These are phyloP conservation scores for Apocheima hispidaria DNA, from an alignment of 2,888 invertebrate genomes.

Conservation along the genomic window DNA sequence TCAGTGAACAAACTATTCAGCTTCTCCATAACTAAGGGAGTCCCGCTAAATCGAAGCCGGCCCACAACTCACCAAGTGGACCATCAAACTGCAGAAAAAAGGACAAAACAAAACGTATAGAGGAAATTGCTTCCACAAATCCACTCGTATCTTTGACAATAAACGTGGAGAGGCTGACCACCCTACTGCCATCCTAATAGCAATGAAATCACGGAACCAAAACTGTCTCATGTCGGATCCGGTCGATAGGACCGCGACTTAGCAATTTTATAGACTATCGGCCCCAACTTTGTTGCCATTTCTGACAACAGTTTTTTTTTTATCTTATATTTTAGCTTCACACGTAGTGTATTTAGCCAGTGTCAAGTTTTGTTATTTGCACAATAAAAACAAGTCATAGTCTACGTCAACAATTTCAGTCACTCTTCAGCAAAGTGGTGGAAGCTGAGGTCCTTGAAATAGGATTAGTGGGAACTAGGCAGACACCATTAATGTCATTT, in stretches of 20 bases:
- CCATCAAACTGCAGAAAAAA: slow-evolving; percentile 85
- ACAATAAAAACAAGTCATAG: too few relatives aligned
- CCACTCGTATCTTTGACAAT: slow-evolving; percentile 86
- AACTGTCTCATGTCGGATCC: slow-evolving; percentile 77
- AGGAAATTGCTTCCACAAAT: slow-evolving; percentile 87
- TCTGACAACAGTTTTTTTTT: slow-evolving; percentile 28
- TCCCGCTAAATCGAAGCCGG: slow-evolving; percentile 79
- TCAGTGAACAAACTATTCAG: slow-evolving; percentile 16
- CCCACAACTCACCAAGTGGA: slow-evolving; percentile 81
- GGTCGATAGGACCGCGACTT: slow-evolving; percentile 65
- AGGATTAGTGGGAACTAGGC: not conserved
- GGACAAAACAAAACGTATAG: slow-evolving; percentile 87
- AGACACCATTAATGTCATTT: too few relatives aligned
- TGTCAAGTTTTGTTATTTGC: too few relatives aligned
- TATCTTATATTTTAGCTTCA: too few relatives aligned
- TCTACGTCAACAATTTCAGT: too few relatives aligned
- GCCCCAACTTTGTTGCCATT: slow-evolving; percentile 53
- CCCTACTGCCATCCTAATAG: slow-evolving; percentile 71
- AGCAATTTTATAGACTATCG: slow-evolving; percentile 67
- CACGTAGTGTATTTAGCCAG: too few relatives aligned
- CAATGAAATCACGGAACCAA: slow-evolving; percentile 86
- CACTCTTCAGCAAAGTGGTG: too few relatives aligned
- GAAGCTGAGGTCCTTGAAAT: not conserved
- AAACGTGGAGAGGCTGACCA: slow-evolving; percentile 81
- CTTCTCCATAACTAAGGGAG: slow-evolving; percentile 53